phyloP scores from a whole-genome alignment of 1,140 invertebrate genomes.

The Drosophila murphyi region DNA sequence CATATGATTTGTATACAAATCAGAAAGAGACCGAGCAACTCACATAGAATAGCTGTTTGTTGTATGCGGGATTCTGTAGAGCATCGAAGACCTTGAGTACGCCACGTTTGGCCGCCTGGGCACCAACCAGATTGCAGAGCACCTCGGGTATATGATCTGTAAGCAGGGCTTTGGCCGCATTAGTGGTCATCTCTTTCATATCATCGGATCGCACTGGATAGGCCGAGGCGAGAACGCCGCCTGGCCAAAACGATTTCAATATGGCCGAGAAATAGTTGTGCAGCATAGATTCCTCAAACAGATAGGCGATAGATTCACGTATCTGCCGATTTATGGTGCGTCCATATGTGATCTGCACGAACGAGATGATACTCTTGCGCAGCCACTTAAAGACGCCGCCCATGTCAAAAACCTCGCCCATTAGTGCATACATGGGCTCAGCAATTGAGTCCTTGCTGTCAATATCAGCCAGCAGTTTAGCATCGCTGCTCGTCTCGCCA shows the following conservation, averaged over 20 bases:
- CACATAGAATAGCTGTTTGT: conserved; percentile 96
- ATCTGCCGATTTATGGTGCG: conserved; percentile 96
- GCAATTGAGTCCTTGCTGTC: conserved; percentile 93
- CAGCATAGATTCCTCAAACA: conserved; percentile 95
- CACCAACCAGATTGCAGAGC: conserved; percentile 92
- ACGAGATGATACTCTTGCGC: conserved; percentile 93
- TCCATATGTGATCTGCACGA: conserved; percentile 96
- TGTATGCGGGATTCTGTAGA: conserved; percentile 93
- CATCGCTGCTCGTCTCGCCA: conserved; percentile 85
- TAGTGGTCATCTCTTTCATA: conserved; percentile 87
- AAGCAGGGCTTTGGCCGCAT: conserved; percentile 85
- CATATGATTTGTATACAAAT: neutral
- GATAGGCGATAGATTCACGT: conserved; percentile 93
- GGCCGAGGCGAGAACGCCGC: conserved; percentile 88
- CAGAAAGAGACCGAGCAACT: conserved; percentile 84
- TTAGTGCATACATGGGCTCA: conserved; percentile 93
- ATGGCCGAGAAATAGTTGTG: conserved; percentile 94
- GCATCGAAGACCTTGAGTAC: conserved; percentile 94
- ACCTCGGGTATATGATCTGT: conserved; percentile 91
- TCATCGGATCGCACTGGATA: conserved; percentile 87
- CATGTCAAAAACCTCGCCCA: conserved; percentile 96
- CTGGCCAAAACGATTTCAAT: conserved; percentile 95
- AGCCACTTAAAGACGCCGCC: conserved; percentile 94
- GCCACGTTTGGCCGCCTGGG: conserved; percentile 92
- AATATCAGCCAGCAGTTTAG: conserved; percentile 85